Conservation (phyloP, 2,888 invertebrate species). For the Mechanitis messenoides region DNA sequence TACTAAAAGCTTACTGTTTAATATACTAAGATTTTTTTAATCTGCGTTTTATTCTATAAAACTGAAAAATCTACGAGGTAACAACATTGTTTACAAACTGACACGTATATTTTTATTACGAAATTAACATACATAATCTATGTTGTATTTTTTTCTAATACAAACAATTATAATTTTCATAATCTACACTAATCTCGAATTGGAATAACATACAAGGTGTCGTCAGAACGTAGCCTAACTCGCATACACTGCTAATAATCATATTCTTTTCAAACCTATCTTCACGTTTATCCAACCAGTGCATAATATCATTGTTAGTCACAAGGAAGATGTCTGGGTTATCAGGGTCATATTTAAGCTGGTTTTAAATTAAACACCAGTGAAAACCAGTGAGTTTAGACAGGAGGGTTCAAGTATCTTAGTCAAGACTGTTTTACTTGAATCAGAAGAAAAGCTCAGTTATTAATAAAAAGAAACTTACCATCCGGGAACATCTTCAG, state of each 20-base stretch:
- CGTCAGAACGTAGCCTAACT: background rate
- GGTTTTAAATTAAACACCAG: slow-evolving; percentile 59
- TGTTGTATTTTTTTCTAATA: too few species aligned
- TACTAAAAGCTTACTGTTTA: slow-evolving; percentile 52
- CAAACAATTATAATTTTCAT: too few species aligned
- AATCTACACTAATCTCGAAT: too few species aligned
- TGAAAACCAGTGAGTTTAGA: slow-evolving; percentile 55
- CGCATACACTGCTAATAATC: slow-evolving; percentile 7
- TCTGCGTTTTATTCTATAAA: slow-evolving; percentile 21
- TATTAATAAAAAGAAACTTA: slow-evolving; percentile 24
- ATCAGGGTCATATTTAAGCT: slow-evolving; percentile 43
- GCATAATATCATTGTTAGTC: slow-evolving; percentile 70
- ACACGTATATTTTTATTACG: too few species aligned
- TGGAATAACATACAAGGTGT: too few species aligned
- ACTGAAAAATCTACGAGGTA: slow-evolving; percentile 10
- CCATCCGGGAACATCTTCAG: slow-evolving; percentile 97
- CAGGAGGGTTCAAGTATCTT: slow-evolving; percentile 53
- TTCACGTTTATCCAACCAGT: slow-evolving; percentile 13
- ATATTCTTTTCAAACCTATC: background rate
- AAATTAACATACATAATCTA: too few species aligned
- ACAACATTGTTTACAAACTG: background rate
- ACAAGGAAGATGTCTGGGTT: slow-evolving; percentile 65
- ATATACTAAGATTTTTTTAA: slow-evolving; percentile 48
- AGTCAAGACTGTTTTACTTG: slow-evolving; percentile 53
- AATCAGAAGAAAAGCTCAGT: slow-evolving; percentile 41